A percentile compares a stretch with the other conserved stretches of the same genome.
Evolutionary conservation across 2,797 vertebrate species (phyloP).

Genomic region (Salarias fasciatus): DNA sequence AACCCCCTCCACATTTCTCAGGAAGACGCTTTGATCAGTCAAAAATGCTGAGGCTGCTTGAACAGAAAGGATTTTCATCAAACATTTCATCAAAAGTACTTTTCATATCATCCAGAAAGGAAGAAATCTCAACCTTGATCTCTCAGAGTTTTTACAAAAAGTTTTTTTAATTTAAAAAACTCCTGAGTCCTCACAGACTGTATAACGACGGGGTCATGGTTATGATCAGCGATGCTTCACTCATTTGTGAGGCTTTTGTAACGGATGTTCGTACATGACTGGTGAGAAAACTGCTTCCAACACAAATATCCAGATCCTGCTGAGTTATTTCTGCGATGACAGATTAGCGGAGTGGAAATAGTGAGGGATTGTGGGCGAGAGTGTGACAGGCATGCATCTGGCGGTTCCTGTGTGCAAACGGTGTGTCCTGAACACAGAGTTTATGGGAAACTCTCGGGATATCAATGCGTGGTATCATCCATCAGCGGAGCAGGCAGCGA

Average conservation of each 20-base stretch:
- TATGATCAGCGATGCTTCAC: neutral
- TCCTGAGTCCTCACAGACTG: constrained; percentile 1
- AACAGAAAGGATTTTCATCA: constrained; percentile 8
- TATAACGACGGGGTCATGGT: neutral
- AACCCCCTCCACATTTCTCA: neutral
- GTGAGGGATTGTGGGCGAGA: constrained; percentile 2
- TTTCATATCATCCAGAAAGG: constrained; percentile 16
- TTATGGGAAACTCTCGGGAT: constrained; percentile 65
- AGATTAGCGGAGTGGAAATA: constrained; percentile 44
- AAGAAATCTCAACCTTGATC: constrained; percentile 17
- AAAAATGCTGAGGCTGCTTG: constrained; percentile 9
- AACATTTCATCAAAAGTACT: constrained; percentile 7
- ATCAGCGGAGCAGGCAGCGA: constrained; percentile 49
- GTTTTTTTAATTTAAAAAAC: neutral
- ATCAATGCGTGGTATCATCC: constrained; percentile 43
- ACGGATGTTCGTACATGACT: neutral
- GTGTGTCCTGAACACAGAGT: constrained; percentile 35
- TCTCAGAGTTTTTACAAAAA: neutral
- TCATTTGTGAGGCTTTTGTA: neutral
- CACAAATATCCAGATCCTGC: constrained; percentile 33
- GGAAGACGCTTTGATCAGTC: too few species aligned
- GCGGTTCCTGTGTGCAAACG: constrained; percentile 25
- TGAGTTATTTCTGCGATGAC: constrained; percentile 43
- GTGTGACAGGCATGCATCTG: constrained; percentile 15
- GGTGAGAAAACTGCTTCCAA: constrained; percentile 40